Conservation (phyloP, 2,797 vertebrate genomes). For the Enteromius argenteus region DNA sequence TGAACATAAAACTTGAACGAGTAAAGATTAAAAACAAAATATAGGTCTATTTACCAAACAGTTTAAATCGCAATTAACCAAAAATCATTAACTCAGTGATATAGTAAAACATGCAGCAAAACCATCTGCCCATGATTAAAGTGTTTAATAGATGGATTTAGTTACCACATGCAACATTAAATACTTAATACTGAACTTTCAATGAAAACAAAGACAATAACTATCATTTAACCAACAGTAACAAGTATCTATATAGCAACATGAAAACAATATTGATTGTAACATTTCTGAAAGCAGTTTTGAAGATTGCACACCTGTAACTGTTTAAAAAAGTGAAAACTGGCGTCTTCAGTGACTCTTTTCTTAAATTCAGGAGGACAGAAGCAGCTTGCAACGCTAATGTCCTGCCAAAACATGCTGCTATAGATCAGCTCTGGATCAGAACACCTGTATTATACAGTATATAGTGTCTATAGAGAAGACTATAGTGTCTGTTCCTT, state of each 20-base stretch:
- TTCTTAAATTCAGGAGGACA: not conserved
- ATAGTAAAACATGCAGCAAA: not conserved
- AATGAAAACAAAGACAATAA: not conserved
- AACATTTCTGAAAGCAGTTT: not conserved
- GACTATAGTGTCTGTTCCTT: not conserved
- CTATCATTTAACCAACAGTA: not conserved
- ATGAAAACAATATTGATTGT: not conserved
- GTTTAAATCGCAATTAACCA: not conserved
- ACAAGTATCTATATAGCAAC: not conserved
- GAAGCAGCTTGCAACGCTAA: not conserved
- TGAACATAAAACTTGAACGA: not conserved
- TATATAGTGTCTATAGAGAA: not conserved
- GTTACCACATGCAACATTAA: not conserved
- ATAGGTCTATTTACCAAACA: not conserved
- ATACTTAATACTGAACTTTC: not conserved
- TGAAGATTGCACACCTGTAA: conserved; percentile 16
- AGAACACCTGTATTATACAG: not conserved
- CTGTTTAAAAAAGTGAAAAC: not conserved
- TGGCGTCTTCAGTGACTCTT: not conserved
- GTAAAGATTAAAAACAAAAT: not conserved
- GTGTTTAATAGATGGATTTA: not conserved
- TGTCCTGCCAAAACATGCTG: not conserved
- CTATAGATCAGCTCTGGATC: not conserved
- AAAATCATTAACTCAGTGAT: not conserved
- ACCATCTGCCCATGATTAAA: not conserved